Evolutionary conservation across 2,113 vertebrate genomes (phyloP).

Genomic region (Neolamprologus kungweensis): DNA sequence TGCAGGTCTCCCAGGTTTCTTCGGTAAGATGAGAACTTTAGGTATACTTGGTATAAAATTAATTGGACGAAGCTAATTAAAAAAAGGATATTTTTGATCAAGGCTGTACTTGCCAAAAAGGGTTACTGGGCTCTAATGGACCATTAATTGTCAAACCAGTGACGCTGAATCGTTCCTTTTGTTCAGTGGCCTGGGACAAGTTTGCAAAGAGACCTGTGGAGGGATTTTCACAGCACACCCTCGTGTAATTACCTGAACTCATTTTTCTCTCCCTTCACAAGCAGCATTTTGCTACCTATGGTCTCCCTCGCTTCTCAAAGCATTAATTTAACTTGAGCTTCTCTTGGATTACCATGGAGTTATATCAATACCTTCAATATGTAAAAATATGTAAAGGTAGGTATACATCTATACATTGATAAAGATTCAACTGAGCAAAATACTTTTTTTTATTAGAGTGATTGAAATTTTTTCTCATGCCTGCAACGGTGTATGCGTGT

Average conservation of each 20-base stretch:
- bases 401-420: slow-evolving; percentile 29
- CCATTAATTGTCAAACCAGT: slow-evolving; percentile 15
- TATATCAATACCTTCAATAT: background rate
- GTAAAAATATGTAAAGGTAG: slow-evolving; percentile 13
- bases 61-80: slow-evolving; percentile 49
- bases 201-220: background rate
- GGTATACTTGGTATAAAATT: slow-evolving; percentile 20
- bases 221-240: slow-evolving; percentile 1
- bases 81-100: slow-evolving; percentile 34
- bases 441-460: background rate
- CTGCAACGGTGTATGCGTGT: background rate
- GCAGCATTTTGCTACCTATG: background rate
- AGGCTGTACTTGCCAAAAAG: background rate
- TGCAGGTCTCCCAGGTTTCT: background rate
- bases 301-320: background rate
- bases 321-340: slow-evolving; percentile 1
- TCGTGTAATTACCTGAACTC: slow-evolving; percentile 19
- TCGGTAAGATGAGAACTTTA: slow-evolving; percentile 8
- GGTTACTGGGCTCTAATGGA: background rate
- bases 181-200: slow-evolving; percentile 13
- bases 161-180: background rate
- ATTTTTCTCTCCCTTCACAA: background rate
- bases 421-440: slow-evolving; percentile 21
- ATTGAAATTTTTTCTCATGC: background rate
- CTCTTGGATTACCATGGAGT: background rate